These are phyloP conservation scores for Brenthis daphne DNA, from an alignment of 2,888 invertebrate species.

Conservation along the genomic window DNA sequence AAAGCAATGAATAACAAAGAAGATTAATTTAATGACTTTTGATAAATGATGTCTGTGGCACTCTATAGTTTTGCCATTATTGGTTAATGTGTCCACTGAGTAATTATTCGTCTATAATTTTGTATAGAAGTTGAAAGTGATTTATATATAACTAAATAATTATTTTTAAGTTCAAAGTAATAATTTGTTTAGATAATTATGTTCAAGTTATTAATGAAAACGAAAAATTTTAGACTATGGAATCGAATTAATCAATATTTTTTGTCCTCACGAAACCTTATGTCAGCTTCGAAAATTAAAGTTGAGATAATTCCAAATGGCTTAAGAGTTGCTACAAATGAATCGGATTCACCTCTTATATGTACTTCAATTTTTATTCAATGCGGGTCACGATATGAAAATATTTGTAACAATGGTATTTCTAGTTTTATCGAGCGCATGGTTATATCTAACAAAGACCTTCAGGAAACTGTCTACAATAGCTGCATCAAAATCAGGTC, in stretches of 20 bases:
- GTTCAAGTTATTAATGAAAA: constrained; percentile 1
- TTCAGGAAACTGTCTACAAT: constrained; percentile 45
- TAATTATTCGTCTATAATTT: too few species aligned
- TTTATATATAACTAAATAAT: too few species aligned
- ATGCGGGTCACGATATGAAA: constrained; percentile 64
- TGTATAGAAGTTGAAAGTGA: too few species aligned
- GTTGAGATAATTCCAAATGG: constrained; percentile 55
- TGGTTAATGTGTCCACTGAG: too few species aligned
- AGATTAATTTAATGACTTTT: too few species aligned
- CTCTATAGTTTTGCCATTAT: too few species aligned
- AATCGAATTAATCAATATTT: neutral
- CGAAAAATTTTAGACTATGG: neutral
- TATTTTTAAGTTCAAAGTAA: too few species aligned
- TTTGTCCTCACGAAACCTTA: neutral
- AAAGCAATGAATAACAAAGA: too few species aligned
- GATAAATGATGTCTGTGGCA: too few species aligned
- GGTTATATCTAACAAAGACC: constrained; percentile 55
- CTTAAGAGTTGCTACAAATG: constrained; percentile 57
- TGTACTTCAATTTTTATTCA: constrained; percentile 56
- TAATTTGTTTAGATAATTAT: neutral
- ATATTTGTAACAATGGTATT: constrained; percentile 57
- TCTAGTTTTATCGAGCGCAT: constrained; percentile 68
- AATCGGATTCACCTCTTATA: constrained; percentile 47
- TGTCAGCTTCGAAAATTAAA: constrained; percentile 10
- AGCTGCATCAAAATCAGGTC: constrained; percentile 52